A percentile compares a stretch with the other conserved stretches of the same genome.
These are phyloP conservation scores for Phymorhynchus buccinoides DNA, from an alignment of 1,140 invertebrate genomes.

Conservation along the genomic window DNA sequence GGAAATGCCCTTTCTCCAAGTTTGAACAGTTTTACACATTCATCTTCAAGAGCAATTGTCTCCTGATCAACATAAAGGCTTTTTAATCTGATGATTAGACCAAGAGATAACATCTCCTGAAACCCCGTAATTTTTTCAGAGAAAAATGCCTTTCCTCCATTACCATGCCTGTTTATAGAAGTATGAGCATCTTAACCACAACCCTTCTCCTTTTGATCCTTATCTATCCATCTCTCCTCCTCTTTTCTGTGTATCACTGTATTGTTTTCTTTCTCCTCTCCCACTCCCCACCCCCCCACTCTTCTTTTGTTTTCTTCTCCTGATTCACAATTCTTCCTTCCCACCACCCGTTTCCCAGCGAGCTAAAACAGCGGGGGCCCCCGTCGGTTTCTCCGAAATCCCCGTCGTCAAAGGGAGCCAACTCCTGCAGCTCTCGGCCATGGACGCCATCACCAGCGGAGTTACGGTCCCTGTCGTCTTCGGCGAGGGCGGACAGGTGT, in stretches of 20 bases:
- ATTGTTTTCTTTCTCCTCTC: not conserved
- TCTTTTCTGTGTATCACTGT: not conserved
- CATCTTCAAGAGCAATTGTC: too few species aligned
- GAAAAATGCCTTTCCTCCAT: not conserved
- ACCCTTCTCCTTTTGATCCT: not conserved
- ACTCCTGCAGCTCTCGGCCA: constrained; percentile 14
- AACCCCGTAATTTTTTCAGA: too few species aligned
- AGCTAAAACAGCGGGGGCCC: constrained; percentile 10
- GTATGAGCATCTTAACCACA: not conserved
- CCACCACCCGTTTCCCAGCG: not conserved
- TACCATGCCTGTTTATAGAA: not conserved
- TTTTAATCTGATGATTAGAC: too few species aligned
- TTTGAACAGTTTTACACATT: too few species aligned
- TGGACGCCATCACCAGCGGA: not conserved
- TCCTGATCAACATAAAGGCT: too few species aligned
- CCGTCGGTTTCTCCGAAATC: not conserved
- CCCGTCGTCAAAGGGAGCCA: constrained; percentile 19
- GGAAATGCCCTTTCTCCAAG: not conserved
- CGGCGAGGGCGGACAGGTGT: not conserved
- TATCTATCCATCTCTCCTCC: constrained; percentile 5
- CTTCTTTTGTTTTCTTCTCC: too few species aligned
- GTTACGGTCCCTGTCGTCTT: constrained; percentile 4
- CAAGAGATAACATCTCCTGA: too few species aligned
- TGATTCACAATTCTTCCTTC: too few species aligned
- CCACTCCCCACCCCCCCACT: not conserved